Evolutionary conservation across 1,140 invertebrate genomes (phyloP).

Genomic region (Meloidogyne floridensis): DNA sequence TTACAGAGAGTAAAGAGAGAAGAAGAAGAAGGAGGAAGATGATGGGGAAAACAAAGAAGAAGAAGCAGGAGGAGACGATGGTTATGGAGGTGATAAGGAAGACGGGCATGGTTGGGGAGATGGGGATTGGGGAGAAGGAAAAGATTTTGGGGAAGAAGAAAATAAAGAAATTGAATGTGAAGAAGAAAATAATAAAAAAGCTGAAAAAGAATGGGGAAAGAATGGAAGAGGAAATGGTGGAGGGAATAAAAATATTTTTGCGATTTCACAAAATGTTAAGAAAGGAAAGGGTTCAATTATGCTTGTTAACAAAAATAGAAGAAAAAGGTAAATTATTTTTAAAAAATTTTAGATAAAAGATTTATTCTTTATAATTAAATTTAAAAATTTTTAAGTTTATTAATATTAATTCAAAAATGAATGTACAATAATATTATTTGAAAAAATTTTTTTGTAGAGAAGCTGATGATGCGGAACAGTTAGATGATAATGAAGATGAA

Average conservation of each 20-base stretch:
- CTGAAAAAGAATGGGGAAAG: neutral
- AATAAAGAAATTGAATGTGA: neutral
- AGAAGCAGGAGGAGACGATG: neutral
- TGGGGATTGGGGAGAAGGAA: neutral
- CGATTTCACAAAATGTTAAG: neutral
- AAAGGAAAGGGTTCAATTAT: neutral
- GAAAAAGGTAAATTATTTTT: neutral
- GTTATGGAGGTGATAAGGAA: neutral
- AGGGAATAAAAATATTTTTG: neutral
- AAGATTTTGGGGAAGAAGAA: neutral
- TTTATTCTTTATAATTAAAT: neutral
- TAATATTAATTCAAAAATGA: neutral
- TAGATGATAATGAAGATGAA: neutral
- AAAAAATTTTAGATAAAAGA: neutral
- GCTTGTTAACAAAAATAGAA: conserved; percentile 1
- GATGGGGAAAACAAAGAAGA: neutral
- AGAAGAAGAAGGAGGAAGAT: neutral
- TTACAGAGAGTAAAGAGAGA: too few species aligned
- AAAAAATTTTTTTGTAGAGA: too few species aligned
- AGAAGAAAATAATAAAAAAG: neutral
- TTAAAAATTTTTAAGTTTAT: neutral
- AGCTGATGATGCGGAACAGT: neutral
- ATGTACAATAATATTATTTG: too few species aligned
- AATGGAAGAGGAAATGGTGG: neutral
- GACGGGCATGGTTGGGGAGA: neutral